phyloP scores from a whole-genome alignment of 2,113 vertebrate genomes.

The Ochotona princeps region DNA sequence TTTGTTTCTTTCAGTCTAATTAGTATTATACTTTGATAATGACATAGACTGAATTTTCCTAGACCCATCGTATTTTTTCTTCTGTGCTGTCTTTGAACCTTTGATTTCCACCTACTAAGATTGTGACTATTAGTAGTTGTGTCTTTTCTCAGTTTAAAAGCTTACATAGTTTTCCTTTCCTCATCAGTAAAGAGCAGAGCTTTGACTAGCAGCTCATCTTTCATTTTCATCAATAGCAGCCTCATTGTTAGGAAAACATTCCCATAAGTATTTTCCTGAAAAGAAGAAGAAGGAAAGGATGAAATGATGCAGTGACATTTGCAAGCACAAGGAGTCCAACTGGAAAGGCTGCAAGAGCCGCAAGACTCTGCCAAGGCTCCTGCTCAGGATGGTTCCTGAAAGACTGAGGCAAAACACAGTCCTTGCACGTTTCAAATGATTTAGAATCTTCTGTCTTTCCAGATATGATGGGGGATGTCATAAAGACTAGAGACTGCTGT shows the following conservation, averaged over 20 bases:
- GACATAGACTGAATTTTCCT: conserved; percentile 50
- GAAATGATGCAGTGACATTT: not conserved
- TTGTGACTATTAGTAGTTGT: not conserved
- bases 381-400: conserved; percentile 78
- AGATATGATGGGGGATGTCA: conserved; percentile 91
- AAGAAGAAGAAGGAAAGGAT: not conserved
- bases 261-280: not conserved
- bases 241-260: conserved; percentile 49
- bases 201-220: conserved; percentile 33
- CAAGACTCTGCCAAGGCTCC: conserved; percentile 67
- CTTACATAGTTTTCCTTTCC: not conserved
- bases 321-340: conserved; percentile 59
- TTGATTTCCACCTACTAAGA: not conserved
- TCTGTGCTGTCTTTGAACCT: not conserved
- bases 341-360: conserved; percentile 55
- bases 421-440: conserved; percentile 84
- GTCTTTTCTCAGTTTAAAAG: not conserved
- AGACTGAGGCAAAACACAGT: conserved; percentile 75
- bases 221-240: conserved; percentile 54
- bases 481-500: conserved; percentile 89
- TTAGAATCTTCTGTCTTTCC: conserved; percentile 90
- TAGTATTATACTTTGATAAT: conserved; percentile 60
- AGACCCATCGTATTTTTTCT: not conserved
- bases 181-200: not conserved
- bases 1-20: conserved; percentile 53